Evolutionary conservation across 2,113 vertebrate genomes (phyloP), one percentile per base, ranked within the genome.

Genomic region (Neomonachus schauinslandi): DNA sequence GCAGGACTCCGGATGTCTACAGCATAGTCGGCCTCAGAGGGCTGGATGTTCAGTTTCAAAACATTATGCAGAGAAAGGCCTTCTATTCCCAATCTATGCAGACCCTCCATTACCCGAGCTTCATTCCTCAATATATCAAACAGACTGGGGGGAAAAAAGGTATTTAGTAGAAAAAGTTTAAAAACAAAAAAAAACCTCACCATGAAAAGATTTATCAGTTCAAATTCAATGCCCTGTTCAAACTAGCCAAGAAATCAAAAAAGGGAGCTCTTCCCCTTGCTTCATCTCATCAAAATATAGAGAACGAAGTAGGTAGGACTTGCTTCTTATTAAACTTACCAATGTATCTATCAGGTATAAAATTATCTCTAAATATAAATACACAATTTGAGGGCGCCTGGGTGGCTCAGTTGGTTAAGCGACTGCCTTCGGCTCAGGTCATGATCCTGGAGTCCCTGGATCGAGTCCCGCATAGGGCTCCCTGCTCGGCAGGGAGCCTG

Each of bases 101-200:
- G 98, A 2, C 99, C 99, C 94, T 99, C 99, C 99, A 99, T 99
- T 42, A 99, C 99, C 0, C 99, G 99, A 18, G 99, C 99, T 98
- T 99, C 99, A 76, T 99, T 99, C 96, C 99, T 99, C 89, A 99
- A 98, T n/a, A 99, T 96, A 79, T 99, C 99, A n/a, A 99, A 99
- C 97, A 99, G 96, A 86, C 99, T 99, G 98, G 19, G 26, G 98
- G 6, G 33, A 26, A 21, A 74, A 76, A 93, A 59, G n/a, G 26
- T 46, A 22, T 15, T 4, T 15, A 19, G 5, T 0, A 74, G 1
- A 92, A 72, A 24, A 86, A 31, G n/a, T 46, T 86, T 84, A 15
- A 19, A 15, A 19, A 16, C 11, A 16, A 12, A 72, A 84, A 55
- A 46, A 39, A 16, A 51, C 39, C 22, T 94, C 31, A 10, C 31